A percentile compares a stretch with the other conserved stretches of the same genome.
These are phyloP conservation scores for Acanthosepion pharaonis DNA, from an alignment of 2,888 invertebrate genomes.

Conservation along the genomic window DNA sequence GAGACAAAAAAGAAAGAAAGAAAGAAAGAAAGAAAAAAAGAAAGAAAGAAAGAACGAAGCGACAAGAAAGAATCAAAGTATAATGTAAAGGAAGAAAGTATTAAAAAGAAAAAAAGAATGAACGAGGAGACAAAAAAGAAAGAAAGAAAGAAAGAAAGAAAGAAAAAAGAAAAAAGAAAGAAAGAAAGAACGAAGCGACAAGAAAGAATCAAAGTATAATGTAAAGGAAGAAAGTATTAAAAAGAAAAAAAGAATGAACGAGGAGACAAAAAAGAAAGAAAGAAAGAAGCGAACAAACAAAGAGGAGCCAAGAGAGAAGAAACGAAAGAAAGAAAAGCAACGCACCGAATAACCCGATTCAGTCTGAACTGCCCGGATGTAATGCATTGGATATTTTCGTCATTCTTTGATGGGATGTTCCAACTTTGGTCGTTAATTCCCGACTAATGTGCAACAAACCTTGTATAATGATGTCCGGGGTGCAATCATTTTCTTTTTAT, in stretches of 20 bases:
- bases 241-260: not conserved
- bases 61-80: too few relatives aligned
- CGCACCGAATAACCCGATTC: not conserved
- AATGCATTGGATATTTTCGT: constrained; percentile 18
- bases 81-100: too few relatives aligned
- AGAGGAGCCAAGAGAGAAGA: not conserved
- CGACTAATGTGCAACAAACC: constrained; percentile 8
- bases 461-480: constrained; percentile 1
- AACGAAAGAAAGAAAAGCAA: not conserved
- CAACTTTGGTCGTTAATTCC: constrained; percentile 33
- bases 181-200: not conserved
- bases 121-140: too few relatives aligned
- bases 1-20: too few relatives aligned
- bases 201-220: not conserved
- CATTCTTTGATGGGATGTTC: constrained; percentile 12
- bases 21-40: too few relatives aligned
- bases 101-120: too few relatives aligned
- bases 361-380: constrained; percentile 2
- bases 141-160: too few relatives aligned
- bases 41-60: too few relatives aligned
- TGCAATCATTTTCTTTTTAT: not conserved
- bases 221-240: not conserved
- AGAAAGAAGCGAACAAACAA: not conserved
- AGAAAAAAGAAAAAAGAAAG: too few relatives aligned
- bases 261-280: not conserved